Evolutionary conservation across 2,797 vertebrate species (phyloP).

Genomic region (Iguana delicatissima): DNA sequence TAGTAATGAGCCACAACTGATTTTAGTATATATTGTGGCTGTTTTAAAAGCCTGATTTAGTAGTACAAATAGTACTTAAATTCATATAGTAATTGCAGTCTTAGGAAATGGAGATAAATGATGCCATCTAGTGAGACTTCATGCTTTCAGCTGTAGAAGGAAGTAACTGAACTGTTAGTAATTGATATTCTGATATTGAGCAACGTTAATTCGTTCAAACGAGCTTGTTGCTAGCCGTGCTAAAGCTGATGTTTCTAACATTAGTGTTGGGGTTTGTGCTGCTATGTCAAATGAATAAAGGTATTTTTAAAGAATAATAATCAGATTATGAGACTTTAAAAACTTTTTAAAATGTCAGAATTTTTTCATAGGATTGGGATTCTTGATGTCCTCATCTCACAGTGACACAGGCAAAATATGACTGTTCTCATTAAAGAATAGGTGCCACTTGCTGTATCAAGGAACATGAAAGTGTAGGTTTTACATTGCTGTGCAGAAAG

Average conservation of each 20-base stretch:
- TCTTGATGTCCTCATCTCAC: neutral
- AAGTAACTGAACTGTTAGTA: conserved; percentile 10
- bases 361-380: neutral
- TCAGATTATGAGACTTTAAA: neutral
- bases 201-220: neutral
- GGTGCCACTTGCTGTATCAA: neutral
- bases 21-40: neutral
- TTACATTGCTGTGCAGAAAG: neutral
- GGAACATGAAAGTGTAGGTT: neutral
- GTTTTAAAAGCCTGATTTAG: neutral
- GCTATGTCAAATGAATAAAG: neutral
- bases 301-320: neutral
- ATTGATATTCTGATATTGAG: neutral
- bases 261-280: neutral
- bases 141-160: conserved; percentile 19
- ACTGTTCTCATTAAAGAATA: neutral
- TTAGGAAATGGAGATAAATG: conserved; percentile 17
- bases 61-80: conserved; percentile 9
- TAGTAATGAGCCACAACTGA: neutral
- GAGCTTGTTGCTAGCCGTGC: neutral
- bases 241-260: neutral
- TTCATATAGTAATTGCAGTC: conserved; percentile 3
- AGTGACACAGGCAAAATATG: too few relatives aligned
- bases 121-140: conserved; percentile 35
- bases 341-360: neutral